A percentile compares a stretch with the other conserved stretches of the same genome.
Evolutionary conservation across 1,140 invertebrate species (phyloP).

Genomic region (Acromyrmex charruanus): DNA sequence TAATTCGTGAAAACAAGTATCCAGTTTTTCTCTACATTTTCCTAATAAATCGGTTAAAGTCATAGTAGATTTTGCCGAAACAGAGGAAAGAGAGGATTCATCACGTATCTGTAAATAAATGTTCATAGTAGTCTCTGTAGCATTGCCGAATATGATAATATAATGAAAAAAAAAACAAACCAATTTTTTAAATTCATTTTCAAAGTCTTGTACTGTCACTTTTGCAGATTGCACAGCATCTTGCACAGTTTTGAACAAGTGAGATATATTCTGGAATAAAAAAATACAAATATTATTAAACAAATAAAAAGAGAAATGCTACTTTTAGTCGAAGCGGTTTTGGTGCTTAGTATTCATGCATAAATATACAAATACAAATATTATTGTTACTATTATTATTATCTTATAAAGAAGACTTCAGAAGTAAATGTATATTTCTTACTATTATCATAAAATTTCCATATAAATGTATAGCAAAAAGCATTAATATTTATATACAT

Average conservation of each 20-base stretch:
- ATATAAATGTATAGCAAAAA: background rate
- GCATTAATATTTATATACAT: background rate
- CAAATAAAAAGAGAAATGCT: too few relatives aligned
- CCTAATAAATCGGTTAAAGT: constrained; percentile 74
- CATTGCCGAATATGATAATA: background rate
- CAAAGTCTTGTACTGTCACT: constrained; percentile 76
- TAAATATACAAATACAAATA: constrained; percentile 9
- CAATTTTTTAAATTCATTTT: constrained; percentile 76
- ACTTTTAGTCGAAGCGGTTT: too few relatives aligned
- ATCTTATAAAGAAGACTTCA: constrained; percentile 11
- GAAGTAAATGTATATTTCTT: background rate
- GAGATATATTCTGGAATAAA: constrained; percentile 71
- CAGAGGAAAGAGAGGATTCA: constrained; percentile 63
- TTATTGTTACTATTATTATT: constrained; percentile 11
- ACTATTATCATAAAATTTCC: constrained; percentile 14
- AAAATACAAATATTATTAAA: background rate
- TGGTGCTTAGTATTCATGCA: too few relatives aligned
- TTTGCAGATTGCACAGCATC: constrained; percentile 76
- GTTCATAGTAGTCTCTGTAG: background rate
- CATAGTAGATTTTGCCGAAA: constrained; percentile 68
- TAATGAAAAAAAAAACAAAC: constrained; percentile 71
- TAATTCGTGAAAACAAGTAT: constrained; percentile 78
- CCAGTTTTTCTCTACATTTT: constrained; percentile 76
- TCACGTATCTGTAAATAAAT: constrained; percentile 75
- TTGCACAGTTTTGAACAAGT: constrained; percentile 77